phyloP scores from a whole-genome alignment of 2,888 invertebrate species.

The Melanargia galathea region DNA sequence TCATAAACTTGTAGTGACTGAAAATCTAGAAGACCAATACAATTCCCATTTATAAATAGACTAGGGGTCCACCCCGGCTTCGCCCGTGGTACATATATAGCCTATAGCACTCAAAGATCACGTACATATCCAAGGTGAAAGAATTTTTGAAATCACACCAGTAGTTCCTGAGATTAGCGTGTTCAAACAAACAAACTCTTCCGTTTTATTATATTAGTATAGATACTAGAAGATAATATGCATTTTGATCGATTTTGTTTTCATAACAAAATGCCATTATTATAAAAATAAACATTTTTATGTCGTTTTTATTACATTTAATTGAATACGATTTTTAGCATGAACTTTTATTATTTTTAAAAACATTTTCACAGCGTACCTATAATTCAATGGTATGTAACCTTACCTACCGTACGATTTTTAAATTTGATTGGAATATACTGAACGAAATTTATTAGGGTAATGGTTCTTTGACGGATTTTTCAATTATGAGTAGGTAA shows the following conservation, averaged over 20 bases:
- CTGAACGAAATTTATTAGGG: constrained; percentile 38
- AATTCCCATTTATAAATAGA: no score
- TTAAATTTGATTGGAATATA: constrained; percentile 29
- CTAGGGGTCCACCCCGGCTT: no score
- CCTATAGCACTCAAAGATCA: no score
- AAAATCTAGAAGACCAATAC: no score
- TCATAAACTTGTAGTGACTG: background rate
- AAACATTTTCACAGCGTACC: background rate
- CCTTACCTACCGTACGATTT: no score
- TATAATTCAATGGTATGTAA: constrained; percentile 2
- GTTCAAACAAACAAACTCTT: no score
- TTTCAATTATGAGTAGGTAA: constrained; percentile 61
- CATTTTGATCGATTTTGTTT: background rate
- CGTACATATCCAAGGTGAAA: no score
- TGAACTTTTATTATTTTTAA: background rate
- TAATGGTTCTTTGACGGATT: constrained; percentile 50
- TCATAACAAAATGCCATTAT: background rate
- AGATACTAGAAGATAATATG: no score
- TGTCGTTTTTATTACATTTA: background rate
- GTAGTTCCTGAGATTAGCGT: no score
- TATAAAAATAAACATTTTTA: constrained; percentile 10
- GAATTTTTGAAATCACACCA: no score
- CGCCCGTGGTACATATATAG: no score
- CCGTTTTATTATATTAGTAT: no score
- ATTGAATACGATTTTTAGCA: constrained; percentile 1